Evolutionary conservation across 1,140 invertebrate genomes (phyloP), one percentile per base, ranked within the genome.

Genomic region (Melitaea cinxia): DNA sequence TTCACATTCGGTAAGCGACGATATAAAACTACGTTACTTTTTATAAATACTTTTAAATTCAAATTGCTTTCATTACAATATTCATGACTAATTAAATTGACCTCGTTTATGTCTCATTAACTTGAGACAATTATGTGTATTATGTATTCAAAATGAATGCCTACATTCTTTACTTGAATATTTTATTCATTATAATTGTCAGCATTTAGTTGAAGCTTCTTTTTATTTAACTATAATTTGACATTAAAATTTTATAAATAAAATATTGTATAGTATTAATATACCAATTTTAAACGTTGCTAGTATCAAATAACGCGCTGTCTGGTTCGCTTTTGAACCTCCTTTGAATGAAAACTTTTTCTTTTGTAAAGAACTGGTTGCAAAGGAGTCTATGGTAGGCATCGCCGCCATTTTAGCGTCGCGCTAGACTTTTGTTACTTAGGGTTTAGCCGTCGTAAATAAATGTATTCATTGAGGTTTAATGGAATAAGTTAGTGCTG

Each of bases 341-440:
- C 19, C 42, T 47, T 47, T 47, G 42, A 47, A 47, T 47, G 42
- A 47, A 47, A 47, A 47, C 42, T 47, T 23, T 17, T 47, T 47
- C 42, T 47, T 47, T 47, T 47, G 42, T 47, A 23, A 47, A 19
- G 23, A 47, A 47, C 42, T 47, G 42, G 42, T 47, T 23, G 42
- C 4, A 47, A 47, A 47, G 42, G 17, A 47, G 42, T 47, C 23
- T 47, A 47, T 47, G 42, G 17, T 21, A 21, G 42, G 19, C 19
- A 47, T 19, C 39, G 39, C 42, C 42, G 42, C 42, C 42, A 47
- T 47, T 47, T 47, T 47, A 47, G 12, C 42, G 42, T 47, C 17
- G 42, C 19, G 23, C 42, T 47, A 47, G 42, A 47, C 42, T 47
- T 47, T 47, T 47, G 42, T 47, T 21, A 42, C 37, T 14, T 42